phyloP scores from a whole-genome alignment of 2,797 vertebrate species.

The Psittacula derbiana region DNA sequence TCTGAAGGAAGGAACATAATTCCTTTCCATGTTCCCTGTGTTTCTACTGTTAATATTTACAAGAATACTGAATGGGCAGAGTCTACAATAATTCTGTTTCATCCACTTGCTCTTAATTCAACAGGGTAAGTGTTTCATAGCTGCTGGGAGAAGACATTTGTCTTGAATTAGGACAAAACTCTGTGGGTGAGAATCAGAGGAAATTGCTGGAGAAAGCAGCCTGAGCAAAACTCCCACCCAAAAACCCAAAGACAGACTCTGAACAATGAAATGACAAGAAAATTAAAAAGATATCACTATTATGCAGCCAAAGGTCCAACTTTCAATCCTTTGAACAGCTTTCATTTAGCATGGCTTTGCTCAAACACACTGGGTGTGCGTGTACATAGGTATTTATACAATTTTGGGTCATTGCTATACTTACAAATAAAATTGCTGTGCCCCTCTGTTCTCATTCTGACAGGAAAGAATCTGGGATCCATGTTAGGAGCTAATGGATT shows the following conservation, averaged over 20 bases:
- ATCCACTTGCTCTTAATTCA: not conserved
- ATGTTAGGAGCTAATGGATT: not conserved
- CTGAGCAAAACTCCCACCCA: not conserved
- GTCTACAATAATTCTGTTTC: not conserved
- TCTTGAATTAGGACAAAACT: not conserved
- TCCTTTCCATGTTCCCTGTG: not conserved
- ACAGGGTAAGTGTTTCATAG: not conserved
- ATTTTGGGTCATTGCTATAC: not conserved
- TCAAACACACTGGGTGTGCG: not conserved
- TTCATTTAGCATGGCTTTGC: not conserved
- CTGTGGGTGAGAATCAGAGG: not conserved
- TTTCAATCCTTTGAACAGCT: not conserved
- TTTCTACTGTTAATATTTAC: not conserved
- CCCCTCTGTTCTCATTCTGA: not conserved
- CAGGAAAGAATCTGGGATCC: not conserved
- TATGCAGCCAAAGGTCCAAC: not conserved
- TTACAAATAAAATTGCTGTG: not conserved
- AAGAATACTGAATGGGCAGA: not conserved
- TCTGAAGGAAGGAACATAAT: not conserved
- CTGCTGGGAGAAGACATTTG: not conserved
- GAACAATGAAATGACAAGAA: not conserved
- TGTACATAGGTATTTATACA: rapidly evolving
- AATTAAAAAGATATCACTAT: not conserved
- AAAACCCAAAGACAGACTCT: not conserved
- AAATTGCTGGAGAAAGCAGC: not conserved